Evolutionary conservation across 2,888 invertebrate species (phyloP), one percentile per base, ranked within the genome.

Genomic region (Chrysolina oricalcia): DNA sequence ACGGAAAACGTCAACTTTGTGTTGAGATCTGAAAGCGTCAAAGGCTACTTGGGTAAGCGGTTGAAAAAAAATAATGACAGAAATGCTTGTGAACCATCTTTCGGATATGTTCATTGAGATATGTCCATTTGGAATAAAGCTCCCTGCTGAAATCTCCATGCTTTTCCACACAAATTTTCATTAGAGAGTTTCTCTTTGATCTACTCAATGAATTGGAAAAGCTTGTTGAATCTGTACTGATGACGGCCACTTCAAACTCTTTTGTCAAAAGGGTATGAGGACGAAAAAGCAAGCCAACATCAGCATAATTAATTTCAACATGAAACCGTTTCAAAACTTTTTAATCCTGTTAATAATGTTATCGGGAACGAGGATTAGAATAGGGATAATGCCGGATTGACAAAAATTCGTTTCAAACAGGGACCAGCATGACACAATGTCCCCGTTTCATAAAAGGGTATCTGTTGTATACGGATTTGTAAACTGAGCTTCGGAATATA

Each of bases 321-420:
- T 59, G 59, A 13, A 15, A 59, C 5, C 23, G 23, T 59, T 11
- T 27, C 59, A 9, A 59, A 23, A 59, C 59, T 59, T 59, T 59
- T 59, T 59, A 27, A 59, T 59, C 59, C 59, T 59, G 59, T 59
- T 59, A 23, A 23, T 59, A 27, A 13, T 59, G 59, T 27, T 59
- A 59, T 59, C 27, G 27, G 27, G 27, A 59, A 23, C 2, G 53
- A 19, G 27, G 15, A 59, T 59, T 59, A 59, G 27, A 15, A 10
- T 10, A 59, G 27, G 6, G 59, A 27, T 59, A 59, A 59, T 59
- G 59, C 11, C 23, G 23, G 27, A 59, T 59, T 8, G 23, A 53
- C 6, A 59, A 59, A 23, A 23, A 11, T 15, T 27, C 59, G 13
- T n/a, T 59, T 59, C 27, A 15, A 27, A 23, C 11, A 23, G 11